Conservation (phyloP, 53 echinoderm and acorn worm genomes). For the Apostichopus leukothele region DNA sequence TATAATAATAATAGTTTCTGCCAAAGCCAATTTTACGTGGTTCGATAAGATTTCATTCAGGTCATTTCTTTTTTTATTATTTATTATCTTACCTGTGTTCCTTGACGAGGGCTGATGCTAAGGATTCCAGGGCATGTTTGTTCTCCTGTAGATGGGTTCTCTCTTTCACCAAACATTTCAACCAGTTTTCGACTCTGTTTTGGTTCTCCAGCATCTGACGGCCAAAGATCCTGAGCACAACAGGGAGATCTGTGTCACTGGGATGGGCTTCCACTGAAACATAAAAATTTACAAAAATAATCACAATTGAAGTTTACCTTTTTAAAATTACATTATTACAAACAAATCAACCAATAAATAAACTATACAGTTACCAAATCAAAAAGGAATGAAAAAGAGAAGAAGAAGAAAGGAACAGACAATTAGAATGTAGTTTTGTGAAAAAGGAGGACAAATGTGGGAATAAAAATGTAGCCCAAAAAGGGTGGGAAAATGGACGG, state of each 20-base stretch:
- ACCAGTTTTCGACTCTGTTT: constrained; percentile 74
- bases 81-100: constrained; percentile 75
- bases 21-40: no score
- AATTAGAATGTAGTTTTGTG: no score
- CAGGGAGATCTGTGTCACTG: constrained; percentile 74
- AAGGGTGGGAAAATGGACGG: no score
- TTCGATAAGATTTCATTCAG: no score
- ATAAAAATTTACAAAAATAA: background rate
- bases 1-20: no score
- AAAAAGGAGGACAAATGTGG: no score
- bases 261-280: constrained; percentile 83
- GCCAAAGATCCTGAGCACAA: constrained; percentile 68
- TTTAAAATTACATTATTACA: no score
- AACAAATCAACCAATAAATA: background rate
- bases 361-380: background rate
- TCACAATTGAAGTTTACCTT: background rate
- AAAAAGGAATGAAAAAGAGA: no score
- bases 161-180: constrained; percentile 78
- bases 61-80: background rate
- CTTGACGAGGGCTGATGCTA: constrained; percentile 88
- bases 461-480: no score
- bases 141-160: constrained; percentile 82
- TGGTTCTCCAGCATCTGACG: constrained; percentile 62
- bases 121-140: constrained; percentile 72
- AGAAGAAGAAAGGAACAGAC: no score